These are phyloP conservation scores for Diachasmimorpha longicaudata DNA, from an alignment of 1,140 invertebrate genomes.

Conservation along the genomic window DNA sequence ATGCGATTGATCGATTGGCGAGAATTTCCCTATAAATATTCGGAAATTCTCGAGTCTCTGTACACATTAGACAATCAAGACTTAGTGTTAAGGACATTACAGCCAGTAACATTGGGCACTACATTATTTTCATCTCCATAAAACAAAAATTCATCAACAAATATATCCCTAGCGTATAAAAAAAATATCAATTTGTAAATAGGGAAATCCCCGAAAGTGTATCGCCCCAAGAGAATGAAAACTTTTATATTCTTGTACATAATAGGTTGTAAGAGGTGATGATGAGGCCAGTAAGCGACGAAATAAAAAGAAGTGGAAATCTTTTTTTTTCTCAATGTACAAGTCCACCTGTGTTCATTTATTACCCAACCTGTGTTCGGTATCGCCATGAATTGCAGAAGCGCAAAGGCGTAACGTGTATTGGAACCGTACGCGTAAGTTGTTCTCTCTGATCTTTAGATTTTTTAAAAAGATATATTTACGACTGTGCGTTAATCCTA, in stretches of 20 bases:
- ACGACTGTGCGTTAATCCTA: slow-evolving; percentile 24
- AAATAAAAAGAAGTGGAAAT: neutral
- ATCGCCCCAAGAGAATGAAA: neutral
- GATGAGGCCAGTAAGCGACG: slow-evolving; percentile 14
- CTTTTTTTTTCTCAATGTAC: neutral
- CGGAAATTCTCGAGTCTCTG: neutral
- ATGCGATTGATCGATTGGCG: too few relatives aligned
- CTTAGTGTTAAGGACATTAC: neutral
- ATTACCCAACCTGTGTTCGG: neutral
- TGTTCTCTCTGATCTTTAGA: neutral
- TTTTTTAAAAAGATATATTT: slow-evolving; percentile 7
- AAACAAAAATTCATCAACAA: slow-evolving; percentile 23
- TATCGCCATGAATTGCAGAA: neutral
- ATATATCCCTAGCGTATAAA: slow-evolving; percentile 22
- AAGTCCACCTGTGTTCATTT: slow-evolving; percentile 3
- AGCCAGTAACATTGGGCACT: neutral
- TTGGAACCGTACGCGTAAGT: neutral
- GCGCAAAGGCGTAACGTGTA: neutral
- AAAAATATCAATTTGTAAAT: slow-evolving; percentile 29
- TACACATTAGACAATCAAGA: neutral
- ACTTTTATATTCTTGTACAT: slow-evolving; percentile 5
- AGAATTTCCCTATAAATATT: too few relatives aligned
- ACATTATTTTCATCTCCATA: neutral
- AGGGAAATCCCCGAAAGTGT: neutral
- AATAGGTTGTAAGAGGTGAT: slow-evolving; percentile 12